phyloP scores from a whole-genome alignment of 1,140 invertebrate species.

The Brachionus sp. region DNA sequence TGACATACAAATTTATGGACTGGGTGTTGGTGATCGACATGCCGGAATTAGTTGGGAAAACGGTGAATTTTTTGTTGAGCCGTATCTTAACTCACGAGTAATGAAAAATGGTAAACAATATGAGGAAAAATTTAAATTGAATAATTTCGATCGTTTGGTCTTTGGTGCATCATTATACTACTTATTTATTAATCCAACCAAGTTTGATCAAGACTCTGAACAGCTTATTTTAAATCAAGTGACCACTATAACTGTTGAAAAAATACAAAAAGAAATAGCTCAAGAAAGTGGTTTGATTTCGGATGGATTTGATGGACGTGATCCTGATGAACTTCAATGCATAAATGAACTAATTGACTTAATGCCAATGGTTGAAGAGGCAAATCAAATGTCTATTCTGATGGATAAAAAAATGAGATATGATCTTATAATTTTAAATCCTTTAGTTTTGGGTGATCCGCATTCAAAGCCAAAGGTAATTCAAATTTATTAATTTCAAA shows the following conservation, averaged over 20 bases:
- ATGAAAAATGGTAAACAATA: slow-evolving; percentile 63
- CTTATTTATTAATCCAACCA: slow-evolving; percentile 23
- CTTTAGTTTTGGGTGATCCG: slow-evolving; percentile 57
- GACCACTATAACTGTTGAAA: slow-evolving; percentile 57
- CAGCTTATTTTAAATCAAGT: slow-evolving; percentile 58
- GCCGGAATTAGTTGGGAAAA: slow-evolving; percentile 60
- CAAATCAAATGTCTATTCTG: slow-evolving; percentile 66
- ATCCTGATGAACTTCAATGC: slow-evolving; percentile 60
- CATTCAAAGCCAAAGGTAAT: slow-evolving; percentile 26
- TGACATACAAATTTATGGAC: slow-evolving; percentile 43
- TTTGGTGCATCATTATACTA: slow-evolving; percentile 42
- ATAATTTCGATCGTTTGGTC: slow-evolving; percentile 64
- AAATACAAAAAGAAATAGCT: slow-evolving; percentile 49
- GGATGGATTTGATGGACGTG: slow-evolving; percentile 54
- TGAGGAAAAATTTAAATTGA: slow-evolving; percentile 58
- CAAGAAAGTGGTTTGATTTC: slow-evolving; percentile 45
- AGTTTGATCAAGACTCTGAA: slow-evolving; percentile 59
- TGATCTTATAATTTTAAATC: slow-evolving; percentile 65
- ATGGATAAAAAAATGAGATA: slow-evolving; percentile 64
- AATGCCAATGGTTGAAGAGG: slow-evolving; percentile 64
- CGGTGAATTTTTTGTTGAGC: slow-evolving; percentile 61
- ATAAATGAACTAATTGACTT: slow-evolving; percentile 62
- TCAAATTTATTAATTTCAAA: too few species aligned
- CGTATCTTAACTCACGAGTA: slow-evolving; percentile 57
- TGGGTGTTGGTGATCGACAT: slow-evolving; percentile 63